Base-by-base conservation (phyloP, 53 echinoderm and acorn worm species). In the Echinarachnius parma region DNA sequence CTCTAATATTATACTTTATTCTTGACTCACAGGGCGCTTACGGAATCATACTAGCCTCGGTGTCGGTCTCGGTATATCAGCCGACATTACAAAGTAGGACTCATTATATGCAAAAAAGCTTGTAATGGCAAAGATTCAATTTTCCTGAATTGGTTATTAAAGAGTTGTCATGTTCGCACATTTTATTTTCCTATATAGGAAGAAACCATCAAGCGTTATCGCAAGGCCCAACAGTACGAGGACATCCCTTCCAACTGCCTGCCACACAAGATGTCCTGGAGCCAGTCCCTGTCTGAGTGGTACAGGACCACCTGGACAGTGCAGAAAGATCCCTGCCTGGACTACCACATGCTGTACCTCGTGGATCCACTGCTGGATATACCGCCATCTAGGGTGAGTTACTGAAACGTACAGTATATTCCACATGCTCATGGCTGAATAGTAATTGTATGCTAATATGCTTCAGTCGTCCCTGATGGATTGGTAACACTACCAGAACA, bases 361-460 rank as follows among this genome's bases (percentile, higher is more conserved):
- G 86, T 87, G 59, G 87, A 82, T 47, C 87, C 87, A 8, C 52
- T 87, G 21, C 78, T 77, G n/a, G 87, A 87, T 28, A 72, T 87
- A 21, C 78, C 87, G 25, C 87, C 87, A 22, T 82, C 78, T 2
- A 52, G 82, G 81, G 87, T 82, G 53, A 35, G 78, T 46, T 4
- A 14, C 11, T 13, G 13, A 50, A 50, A 16, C 4, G 9, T 50
- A 50, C 52, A n/a, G 42, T n/a, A n/a, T n/a, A n/a, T n/a, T n/a
- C n/a, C n/a, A n/a, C n/a, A n/a, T n/a, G n/a, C n/a, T n/a, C n/a
- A n/a, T n/a, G n/a, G n/a, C n/a, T n/a, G n/a, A n/a, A n/a, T n/a
- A n/a, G n/a, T n/a, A n/a, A n/a, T n/a, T n/a, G n/a, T n/a, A n/a
- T n/a, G n/a, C n/a, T n/a, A n/a, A n/a, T n/a, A n/a, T n/a, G n/a